Evolutionary conservation across 2,797 vertebrate species (phyloP).

Genomic region (Alcedo atthis): DNA sequence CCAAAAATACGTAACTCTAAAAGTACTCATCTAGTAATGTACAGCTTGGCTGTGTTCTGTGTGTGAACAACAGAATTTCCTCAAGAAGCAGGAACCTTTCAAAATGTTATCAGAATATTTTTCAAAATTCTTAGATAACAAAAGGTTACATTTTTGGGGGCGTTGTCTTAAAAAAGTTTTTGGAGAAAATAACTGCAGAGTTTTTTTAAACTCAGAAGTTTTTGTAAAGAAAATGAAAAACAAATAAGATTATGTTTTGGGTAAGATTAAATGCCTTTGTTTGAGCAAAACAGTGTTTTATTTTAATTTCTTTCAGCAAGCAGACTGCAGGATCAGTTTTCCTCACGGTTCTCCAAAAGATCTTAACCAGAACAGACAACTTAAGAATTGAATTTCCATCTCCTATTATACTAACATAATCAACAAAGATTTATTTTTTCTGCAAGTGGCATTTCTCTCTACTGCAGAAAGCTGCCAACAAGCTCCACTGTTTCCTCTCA

Average conservation of each 20-base stretch:
- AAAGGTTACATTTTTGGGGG: not conserved
- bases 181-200: not conserved
- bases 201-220: not conserved
- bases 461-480: not conserved
- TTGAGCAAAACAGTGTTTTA: not conserved
- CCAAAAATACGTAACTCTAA: not conserved
- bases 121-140: not conserved
- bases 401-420: not conserved
- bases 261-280: not conserved
- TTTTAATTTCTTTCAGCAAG: not conserved
- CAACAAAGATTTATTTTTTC: not conserved
- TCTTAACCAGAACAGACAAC: not conserved
- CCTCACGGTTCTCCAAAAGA: not conserved
- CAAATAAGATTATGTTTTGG: not conserved
- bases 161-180: not conserved
- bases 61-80: not conserved
- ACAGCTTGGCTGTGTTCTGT: not conserved
- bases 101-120: not conserved
- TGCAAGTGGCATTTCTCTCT: not conserved
- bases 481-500: not conserved
- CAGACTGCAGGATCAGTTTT: not conserved
- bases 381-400: not conserved
- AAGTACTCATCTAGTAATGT: not conserved
- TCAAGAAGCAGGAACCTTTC: not conserved
- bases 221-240: not conserved